Evolutionary conservation across 1,140 invertebrate species (phyloP), one percentile per base, ranked within the genome.

Genomic region (Diorhabda carinulata): DNA sequence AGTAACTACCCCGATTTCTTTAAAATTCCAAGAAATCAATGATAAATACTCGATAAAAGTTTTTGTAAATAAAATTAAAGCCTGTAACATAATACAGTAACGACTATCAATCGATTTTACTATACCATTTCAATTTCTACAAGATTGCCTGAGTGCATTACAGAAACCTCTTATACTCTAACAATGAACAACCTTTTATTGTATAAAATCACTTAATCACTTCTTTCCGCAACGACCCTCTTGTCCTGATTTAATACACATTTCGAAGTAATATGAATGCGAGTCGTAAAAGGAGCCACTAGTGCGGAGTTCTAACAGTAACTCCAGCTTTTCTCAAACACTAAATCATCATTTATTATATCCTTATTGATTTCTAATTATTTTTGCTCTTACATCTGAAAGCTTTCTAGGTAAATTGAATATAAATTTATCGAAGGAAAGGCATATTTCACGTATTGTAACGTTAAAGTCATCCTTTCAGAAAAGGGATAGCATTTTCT

Each of bases 301-400:
- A 25, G 25, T 25, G 25, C 25, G 25, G 25, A 25, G 25, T 25
- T 52, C 47, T n/a, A 52, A 2, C 47, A 52, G 47, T 52, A 52
- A n/a, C 47, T 52, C 47, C n/a, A 52, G 47, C 47, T n/a, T 52
- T 52, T n/a, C 6, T n/a, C 47, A 8, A n/a, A 52, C 43, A 62
- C 41, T 62, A 62, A 62, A 62, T 62, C 43, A 3, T 10, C 61
- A 62, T 62, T 43, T 2, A 43, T 42, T 43, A 43, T 62, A 10
- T 4, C 41, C n/a, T 8, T 62, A 62, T 62, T 62, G 61, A 62
- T 62, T 62, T 62, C 61, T 62, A 62, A 62, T 62, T 62, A 62
- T 62, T 62, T 62, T 62, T 47, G 43, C 43, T 62, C 42, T 5
- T 43, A 62, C 61, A 62, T 62, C 61, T 62, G 44, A 62, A 62